Evolutionary conservation across 2,113 vertebrate species (phyloP).

Genomic region (Maccullochella peelii): DNA sequence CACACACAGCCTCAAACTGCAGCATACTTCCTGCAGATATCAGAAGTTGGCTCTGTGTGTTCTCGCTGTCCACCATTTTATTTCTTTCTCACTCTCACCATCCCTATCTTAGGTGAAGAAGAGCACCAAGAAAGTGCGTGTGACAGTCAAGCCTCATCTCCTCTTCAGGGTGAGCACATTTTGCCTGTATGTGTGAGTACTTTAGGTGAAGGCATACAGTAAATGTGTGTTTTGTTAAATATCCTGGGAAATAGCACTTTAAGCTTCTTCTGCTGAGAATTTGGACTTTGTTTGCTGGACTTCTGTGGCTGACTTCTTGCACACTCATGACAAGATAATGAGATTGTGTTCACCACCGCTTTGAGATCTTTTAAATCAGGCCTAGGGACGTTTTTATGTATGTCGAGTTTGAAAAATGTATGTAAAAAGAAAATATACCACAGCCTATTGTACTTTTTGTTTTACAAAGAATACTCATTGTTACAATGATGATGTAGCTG

Average conservation of each 20-base stretch:
- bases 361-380: too few relatives aligned
- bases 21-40: background rate
- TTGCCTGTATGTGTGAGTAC: background rate
- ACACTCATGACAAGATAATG: too few relatives aligned
- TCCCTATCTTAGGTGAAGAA: constrained; percentile 87
- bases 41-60: background rate
- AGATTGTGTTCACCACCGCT: too few relatives aligned
- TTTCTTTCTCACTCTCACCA: background rate
- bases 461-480: too few relatives aligned
- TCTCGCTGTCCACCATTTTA: background rate
- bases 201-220: background rate
- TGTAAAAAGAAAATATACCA: too few relatives aligned
- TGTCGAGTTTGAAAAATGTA: too few relatives aligned
- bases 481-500: too few relatives aligned
- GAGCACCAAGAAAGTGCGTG: constrained; percentile 94
- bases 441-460: too few relatives aligned
- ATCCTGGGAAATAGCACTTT: background rate
- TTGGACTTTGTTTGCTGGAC: background rate
- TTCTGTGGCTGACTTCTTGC: too few relatives aligned
- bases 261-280: too few relatives aligned
- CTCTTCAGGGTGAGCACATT: constrained; percentile 91
- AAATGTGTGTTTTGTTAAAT: background rate
- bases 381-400: too few relatives aligned
- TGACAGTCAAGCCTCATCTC: constrained; percentile 97
- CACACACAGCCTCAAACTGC: background rate